Conservation (phyloP, 1,140 invertebrate species). For the Panagrolaimus sp. region DNA sequence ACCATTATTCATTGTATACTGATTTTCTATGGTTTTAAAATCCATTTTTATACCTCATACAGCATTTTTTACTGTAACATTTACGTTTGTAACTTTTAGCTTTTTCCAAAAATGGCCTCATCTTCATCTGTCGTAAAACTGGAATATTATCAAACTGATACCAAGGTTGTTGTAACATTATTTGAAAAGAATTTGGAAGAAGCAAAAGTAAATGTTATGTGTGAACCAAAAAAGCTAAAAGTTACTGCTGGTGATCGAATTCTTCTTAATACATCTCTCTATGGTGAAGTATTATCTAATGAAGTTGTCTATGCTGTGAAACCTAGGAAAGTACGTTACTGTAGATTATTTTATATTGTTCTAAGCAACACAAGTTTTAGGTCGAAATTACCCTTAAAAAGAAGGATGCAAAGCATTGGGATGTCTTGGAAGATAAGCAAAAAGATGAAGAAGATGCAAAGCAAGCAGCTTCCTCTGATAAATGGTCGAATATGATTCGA, state of each 20-base stretch:
- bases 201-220: neutral
- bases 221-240: neutral
- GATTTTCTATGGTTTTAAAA: too few species aligned
- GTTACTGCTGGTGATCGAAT: neutral
- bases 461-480: neutral
- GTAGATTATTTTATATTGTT: too few species aligned
- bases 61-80: too few species aligned
- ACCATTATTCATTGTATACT: too few species aligned
- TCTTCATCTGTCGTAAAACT: neutral
- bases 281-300: neutral
- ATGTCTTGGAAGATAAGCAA: neutral
- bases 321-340: neutral
- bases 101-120: too few species aligned
- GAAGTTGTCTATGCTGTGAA: neutral
- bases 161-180: neutral
- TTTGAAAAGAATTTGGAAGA: conserved; percentile 10
- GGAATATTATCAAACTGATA: conserved; percentile 2
- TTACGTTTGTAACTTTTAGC: too few species aligned
- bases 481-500: conserved; percentile 42
- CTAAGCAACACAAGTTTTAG: conserved; percentile 6
- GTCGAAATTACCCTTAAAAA: conserved; percentile 19
- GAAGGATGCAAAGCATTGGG: neutral
- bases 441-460: conserved; percentile 6
- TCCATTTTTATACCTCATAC: too few species aligned
- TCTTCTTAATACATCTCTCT: neutral